Percentiles rank a stretch among this genome's conserved stretches.
These are phyloP conservation scores for Meandrusa payeni DNA, from an alignment of 2,888 invertebrate species.

Conservation along the genomic window DNA sequence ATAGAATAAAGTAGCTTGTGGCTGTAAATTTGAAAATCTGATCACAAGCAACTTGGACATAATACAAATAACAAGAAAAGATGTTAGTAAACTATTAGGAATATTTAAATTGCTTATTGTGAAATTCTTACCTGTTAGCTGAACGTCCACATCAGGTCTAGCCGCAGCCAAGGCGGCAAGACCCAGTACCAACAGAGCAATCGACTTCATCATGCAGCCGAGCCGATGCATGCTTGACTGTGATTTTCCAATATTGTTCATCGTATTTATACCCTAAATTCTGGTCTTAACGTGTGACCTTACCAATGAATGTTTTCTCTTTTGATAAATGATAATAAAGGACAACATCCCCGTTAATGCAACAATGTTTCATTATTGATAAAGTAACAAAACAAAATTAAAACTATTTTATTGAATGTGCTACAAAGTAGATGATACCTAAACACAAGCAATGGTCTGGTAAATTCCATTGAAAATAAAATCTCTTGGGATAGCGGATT, in stretches of 20 bases:
- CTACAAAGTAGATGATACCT: no score
- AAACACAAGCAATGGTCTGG: no score
- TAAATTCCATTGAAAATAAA: no score
- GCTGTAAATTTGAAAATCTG: no score
- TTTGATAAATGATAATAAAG: slow-evolving; percentile 12
- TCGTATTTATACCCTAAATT: slow-evolving; percentile 44
- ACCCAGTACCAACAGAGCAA: slow-evolving; percentile 51
- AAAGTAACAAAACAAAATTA: no score
- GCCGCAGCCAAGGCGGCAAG: slow-evolving; percentile 60
- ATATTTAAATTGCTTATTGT: no score
- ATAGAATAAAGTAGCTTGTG: no score
- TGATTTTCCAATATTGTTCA: slow-evolving; percentile 28
- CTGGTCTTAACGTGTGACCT: background rate
- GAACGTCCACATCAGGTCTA: slow-evolving; percentile 50
- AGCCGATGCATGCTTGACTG: slow-evolving; percentile 51
- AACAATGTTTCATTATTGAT: slow-evolving; percentile 16
- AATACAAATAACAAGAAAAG: no score
- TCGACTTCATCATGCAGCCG: slow-evolving; percentile 60
- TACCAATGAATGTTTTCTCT: slow-evolving; percentile 15
- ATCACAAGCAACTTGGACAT: no score
- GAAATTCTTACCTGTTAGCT: slow-evolving; percentile 49
- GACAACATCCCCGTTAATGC: background rate
- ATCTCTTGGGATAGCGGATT: no score
- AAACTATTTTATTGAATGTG: no score
- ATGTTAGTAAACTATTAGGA: no score